These are phyloP conservation scores for Ceryle rudis DNA, from an alignment of 2,797 vertebrate species.

Conservation along the genomic window DNA sequence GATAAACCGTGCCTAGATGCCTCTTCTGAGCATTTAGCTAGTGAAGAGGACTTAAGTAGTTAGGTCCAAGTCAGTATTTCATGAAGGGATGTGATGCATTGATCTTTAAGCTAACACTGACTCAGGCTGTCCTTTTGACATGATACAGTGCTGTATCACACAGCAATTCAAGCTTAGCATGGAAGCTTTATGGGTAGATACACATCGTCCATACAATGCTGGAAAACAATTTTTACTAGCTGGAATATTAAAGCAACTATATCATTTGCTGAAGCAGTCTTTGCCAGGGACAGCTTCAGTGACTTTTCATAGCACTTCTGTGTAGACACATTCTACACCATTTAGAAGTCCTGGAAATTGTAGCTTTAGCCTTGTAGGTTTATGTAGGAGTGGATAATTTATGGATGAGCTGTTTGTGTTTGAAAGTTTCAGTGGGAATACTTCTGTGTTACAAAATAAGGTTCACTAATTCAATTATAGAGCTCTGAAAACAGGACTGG, in stretches of 20 bases:
- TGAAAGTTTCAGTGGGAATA: constrained; percentile 6
- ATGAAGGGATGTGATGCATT: not conserved
- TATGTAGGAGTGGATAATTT: constrained; percentile 34
- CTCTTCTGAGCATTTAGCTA: not conserved
- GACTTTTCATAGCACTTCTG: not conserved
- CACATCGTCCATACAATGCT: not conserved
- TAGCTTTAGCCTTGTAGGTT: not conserved
- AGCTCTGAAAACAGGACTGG: not conserved
- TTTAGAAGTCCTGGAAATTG: not conserved
- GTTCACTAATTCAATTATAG: constrained; percentile 51
- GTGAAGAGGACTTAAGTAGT: not conserved
- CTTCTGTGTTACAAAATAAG: constrained; percentile 13
- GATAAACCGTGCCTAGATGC: not conserved
- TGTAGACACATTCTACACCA: not conserved
- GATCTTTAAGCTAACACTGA: not conserved
- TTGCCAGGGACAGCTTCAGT: not conserved
- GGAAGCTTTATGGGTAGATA: not conserved
- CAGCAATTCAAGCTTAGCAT: not conserved
- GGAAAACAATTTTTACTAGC: not conserved
- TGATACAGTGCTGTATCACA: not conserved
- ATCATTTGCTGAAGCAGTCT: not conserved
- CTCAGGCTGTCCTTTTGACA: not conserved
- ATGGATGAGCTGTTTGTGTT: constrained; percentile 14
- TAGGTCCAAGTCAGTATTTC: not conserved
- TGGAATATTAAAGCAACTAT: not conserved